Percentiles rank a stretch among this genome's conserved stretches.
These are phyloP conservation scores for Cryptops parisi DNA, from an alignment of 2,888 invertebrate species.

Conservation along the genomic window DNA sequence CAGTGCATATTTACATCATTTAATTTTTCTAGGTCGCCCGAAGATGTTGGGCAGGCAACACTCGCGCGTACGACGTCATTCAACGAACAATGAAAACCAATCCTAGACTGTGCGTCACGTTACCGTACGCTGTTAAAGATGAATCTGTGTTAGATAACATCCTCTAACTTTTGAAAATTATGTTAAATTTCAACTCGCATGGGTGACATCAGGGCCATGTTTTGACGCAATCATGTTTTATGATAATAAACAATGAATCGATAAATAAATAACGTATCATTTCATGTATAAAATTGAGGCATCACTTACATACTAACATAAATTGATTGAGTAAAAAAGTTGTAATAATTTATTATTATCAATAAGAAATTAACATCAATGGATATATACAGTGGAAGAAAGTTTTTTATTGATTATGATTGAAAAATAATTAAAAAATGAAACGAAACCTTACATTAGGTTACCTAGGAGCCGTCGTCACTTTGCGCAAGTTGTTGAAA, in stretches of 20 bases:
- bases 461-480: constrained; percentile 35
- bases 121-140: neutral
- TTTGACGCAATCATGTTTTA: too few species aligned
- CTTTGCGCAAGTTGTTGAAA: constrained; percentile 74
- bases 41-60: neutral
- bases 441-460: constrained; percentile 6
- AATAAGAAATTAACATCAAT: neutral
- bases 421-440: too few species aligned
- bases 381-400: too few species aligned
- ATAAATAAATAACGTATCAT: too few species aligned
- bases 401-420: too few species aligned
- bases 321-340: neutral
- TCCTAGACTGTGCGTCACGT: neutral
- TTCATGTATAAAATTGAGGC: too few species aligned
- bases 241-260: too few species aligned
- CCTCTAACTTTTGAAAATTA: too few species aligned
- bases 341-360: neutral
- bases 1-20: too few species aligned
- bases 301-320: too few species aligned
- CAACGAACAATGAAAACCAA: neutral
- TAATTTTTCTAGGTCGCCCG: neutral
- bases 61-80: neutral
- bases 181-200: too few species aligned
- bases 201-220: too few species aligned
- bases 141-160: neutral